Base-by-base conservation (phyloP, 1,140 invertebrate genomes). In the Zaprionus ghesquierei region DNA sequence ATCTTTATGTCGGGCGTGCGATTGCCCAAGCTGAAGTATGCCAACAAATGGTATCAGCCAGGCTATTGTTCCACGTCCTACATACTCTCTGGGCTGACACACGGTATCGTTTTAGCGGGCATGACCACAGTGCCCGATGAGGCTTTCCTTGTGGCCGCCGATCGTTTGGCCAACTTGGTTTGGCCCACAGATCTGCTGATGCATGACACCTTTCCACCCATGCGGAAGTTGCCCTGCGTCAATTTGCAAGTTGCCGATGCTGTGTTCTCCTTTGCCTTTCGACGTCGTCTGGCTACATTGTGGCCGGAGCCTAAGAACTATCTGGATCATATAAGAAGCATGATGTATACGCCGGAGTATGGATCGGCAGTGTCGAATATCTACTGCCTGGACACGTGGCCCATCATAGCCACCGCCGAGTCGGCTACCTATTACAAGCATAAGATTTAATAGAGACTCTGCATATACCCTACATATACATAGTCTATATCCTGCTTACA, bases 61-160 rank as follows among this genome's bases (percentile, higher is more conserved):
- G 98, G 98, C 1, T 97, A 98, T 92, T 97, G 98, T 69, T 99
- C 98, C 92, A 98, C 98, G 92, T 95, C 97, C 0, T 99, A 98
- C 92, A 97, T 98, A 66, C 98, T 98, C 93, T 97, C 98, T 4
- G 98, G 98, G 13, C 94, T 99, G 9, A 97, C 96, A 12, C 93
- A 98, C 9, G 98, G 96, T 58, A 95, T 96, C 18, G 95, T 98
- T 66, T 94, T 94, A 77, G 94, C 95, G 23, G 96, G 97, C 27
- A 95, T 98, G 86, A 94, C 95, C 65, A 95, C 95, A 59, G 97
- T 99, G 81, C 94, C 95, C 1, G 97, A 99, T 75, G 96, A 98
- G 63, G 94, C 96, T 13, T 98, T 99, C 94, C 93, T 99, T 8
- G 94, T 97, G 5, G 96, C 98, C 20, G 97, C 98, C 20, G 94